Percentiles rank a stretch among this genome's conserved stretches.
These are phyloP conservation scores for Megaustenia siamemsis DNA, from an alignment of 2,888 invertebrate species.

Conservation along the genomic window DNA sequence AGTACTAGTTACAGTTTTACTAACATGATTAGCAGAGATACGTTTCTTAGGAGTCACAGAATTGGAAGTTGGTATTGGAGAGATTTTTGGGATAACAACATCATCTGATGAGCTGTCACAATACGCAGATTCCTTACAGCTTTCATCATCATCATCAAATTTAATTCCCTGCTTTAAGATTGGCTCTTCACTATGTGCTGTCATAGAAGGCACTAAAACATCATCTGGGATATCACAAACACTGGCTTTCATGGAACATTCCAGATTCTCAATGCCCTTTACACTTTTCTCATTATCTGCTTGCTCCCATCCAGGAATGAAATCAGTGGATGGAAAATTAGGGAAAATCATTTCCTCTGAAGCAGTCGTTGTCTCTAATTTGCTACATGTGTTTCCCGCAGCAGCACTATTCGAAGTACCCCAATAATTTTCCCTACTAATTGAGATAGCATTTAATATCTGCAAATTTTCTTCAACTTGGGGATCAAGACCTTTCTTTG, in stretches of 20 bases:
- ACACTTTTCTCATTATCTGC: neutral
- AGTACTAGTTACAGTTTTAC: neutral
- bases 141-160: neutral
- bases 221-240: constrained; percentile 21
- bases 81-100: constrained; percentile 32
- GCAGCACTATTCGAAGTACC: neutral
- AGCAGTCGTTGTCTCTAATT: neutral
- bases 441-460: constrained; percentile 33
- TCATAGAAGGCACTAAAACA: neutral
- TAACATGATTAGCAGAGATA: neutral
- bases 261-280: neutral
- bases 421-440: neutral
- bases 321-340: neutral
- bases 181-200: neutral
- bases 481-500: constrained; percentile 2
- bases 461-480: constrained; percentile 38
- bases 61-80: constrained; percentile 4
- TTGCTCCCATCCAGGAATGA: neutral
- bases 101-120: constrained; percentile 10
- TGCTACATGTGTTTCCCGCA: neutral
- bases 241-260: neutral
- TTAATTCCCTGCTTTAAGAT: neutral
- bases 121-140: neutral
- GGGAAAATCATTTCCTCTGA: neutral
- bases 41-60: neutral